Base-by-base conservation (phyloP, 2,888 invertebrate species). In the Erebia palarica region DNA sequence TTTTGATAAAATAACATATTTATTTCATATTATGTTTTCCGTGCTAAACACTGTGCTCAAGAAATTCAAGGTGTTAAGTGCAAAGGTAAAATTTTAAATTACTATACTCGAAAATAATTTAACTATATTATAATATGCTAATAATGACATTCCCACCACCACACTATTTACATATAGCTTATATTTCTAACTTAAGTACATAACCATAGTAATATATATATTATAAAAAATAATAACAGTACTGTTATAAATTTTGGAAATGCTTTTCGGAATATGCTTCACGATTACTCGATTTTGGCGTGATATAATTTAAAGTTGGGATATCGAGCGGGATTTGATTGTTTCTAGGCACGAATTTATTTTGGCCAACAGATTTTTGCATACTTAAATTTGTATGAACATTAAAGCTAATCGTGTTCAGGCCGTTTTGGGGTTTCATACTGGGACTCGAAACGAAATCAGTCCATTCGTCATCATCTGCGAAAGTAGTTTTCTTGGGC, bases 171-270 rank as follows among this genome's bases (percentile, higher is more conserved):
- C 87, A 88, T 79, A 80, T 77, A 79, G 69, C 75, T 77, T 81
- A 80, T 73, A 80, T 73, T 57, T 69, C 66, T 69, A 73, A 74
- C 75, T 87, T 91, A 91, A 90, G 89, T 90, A 91, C 89, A 84
- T 78, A 75, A 36, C 36, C 36, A 76, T 70, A 79, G 73, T 81
- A 82, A 82, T 82, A 77, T 72, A 76, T 78, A 76, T 77, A 75
- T 70, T 47, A 70, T 57, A 69, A 60, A 69, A 72, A 63, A 65
- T 49, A 74, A 73, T 78, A 77, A 63, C 79, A 72, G 77, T 79
- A 82, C 81, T 84, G 93, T 93, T 93, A 94, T 94, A 94, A 94
- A 80, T 93, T 93, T 86, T 93, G 92, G 76, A 93, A 92, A 81
- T 93, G 93, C 81, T 88, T 90, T 68, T 91, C 88, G 69, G 86